A percentile compares a stretch with the other conserved stretches of the same genome.
Evolutionary conservation across 2,797 vertebrate genomes (phyloP).

Genomic region (Picus viridis): DNA sequence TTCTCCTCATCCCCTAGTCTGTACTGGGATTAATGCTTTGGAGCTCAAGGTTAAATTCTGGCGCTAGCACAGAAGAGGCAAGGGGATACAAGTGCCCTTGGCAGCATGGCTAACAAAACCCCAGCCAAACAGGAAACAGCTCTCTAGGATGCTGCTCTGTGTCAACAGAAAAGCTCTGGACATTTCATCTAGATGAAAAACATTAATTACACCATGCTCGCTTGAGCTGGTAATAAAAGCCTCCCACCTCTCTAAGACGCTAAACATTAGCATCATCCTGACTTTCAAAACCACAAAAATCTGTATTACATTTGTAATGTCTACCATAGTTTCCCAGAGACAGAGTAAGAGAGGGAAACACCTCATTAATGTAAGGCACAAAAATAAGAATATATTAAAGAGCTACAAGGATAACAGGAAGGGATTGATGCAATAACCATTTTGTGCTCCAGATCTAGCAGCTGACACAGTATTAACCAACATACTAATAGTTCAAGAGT

Average conservation of each 20-base stretch:
- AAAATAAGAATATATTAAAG: background rate
- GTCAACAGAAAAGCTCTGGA: slow-evolving; percentile 10
- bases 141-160: slow-evolving; percentile 23
- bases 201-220: background rate
- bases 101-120: background rate
- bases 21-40: background rate
- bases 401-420: background rate
- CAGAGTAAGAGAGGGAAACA: background rate
- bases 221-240: background rate
- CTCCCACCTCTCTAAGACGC: background rate
- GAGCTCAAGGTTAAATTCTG: background rate
- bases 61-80: background rate
- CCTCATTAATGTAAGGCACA: background rate
- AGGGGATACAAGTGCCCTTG: background rate
- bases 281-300: background rate
- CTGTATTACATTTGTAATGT: background rate
- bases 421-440: background rate
- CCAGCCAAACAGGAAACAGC: slow-evolving; percentile 43
- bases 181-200: background rate
- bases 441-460: background rate
- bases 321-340: background rate
- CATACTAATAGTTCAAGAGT: background rate
- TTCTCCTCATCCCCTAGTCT: background rate
- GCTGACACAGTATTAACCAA: background rate
- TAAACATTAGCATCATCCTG: background rate